A percentile compares a stretch with the other conserved stretches of the same genome.
Evolutionary conservation across 2,113 vertebrate genomes (phyloP).

Genomic region (Lagopus leucura): DNA sequence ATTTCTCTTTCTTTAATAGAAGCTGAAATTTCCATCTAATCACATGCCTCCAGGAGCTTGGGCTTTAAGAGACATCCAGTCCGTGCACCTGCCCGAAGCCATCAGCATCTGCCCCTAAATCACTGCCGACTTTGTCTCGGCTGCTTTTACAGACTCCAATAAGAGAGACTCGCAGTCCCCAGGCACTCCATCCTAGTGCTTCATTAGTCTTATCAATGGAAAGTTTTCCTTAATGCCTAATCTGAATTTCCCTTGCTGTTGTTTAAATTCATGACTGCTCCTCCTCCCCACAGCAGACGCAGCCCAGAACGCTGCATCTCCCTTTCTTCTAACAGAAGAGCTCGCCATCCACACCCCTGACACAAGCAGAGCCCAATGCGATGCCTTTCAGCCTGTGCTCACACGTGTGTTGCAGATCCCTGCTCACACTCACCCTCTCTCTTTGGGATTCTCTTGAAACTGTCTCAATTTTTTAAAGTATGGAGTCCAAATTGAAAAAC

Average conservation of each 20-base stretch:
- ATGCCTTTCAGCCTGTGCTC: background rate
- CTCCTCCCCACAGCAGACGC: background rate
- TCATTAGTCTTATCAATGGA: constrained; percentile 62
- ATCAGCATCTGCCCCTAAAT: constrained; percentile 70
- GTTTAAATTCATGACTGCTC: constrained; percentile 25
- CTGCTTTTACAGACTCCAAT: constrained; percentile 74
- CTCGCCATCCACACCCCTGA: background rate
- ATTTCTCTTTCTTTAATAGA: constrained; percentile 70
- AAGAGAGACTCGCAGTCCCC: constrained; percentile 63
- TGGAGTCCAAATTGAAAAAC: background rate
- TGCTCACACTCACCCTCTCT: background rate
- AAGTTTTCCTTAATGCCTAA: constrained; percentile 64
- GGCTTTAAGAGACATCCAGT: constrained; percentile 67
- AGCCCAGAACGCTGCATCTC: background rate
- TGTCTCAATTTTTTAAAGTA: rapidly evolving
- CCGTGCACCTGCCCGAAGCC: constrained; percentile 60
- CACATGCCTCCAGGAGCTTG: constrained; percentile 62
- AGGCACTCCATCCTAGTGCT: constrained; percentile 55
- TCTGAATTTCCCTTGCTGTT: constrained; percentile 37
- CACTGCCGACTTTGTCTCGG: constrained; percentile 71
- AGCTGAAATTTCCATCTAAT: constrained; percentile 67
- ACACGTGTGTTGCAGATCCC: background rate
- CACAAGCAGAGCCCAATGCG: background rate
- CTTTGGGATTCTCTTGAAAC: background rate
- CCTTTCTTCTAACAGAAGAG: background rate